Evolutionary conservation across 2,888 invertebrate species (phyloP).

Genomic region (Acronicta alni): DNA sequence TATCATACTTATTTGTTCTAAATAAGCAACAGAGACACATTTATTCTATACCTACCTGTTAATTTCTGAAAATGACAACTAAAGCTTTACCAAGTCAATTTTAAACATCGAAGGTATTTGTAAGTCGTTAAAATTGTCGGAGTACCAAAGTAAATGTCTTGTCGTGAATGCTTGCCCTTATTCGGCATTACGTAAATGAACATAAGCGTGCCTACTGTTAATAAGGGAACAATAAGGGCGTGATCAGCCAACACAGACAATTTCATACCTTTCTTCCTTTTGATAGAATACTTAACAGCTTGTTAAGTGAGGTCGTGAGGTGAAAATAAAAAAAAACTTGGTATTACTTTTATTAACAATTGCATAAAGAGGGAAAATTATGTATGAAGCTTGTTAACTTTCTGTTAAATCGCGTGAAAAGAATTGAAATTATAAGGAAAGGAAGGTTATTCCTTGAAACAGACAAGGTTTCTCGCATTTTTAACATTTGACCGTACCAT

Average conservation of each 20-base stretch:
- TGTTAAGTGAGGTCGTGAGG: slow-evolving; percentile 63
- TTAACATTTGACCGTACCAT: not conserved
- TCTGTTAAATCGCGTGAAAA: slow-evolving; percentile 37
- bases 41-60: too few relatives aligned
- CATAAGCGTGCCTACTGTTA: slow-evolving; percentile 45
- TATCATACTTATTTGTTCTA: too few relatives aligned
- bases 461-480: not conserved
- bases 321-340: slow-evolving; percentile 45
- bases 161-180: slow-evolving; percentile 33
- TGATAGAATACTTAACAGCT: slow-evolving; percentile 69
- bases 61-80: not conserved
- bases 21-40: too few relatives aligned
- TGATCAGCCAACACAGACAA: slow-evolving; percentile 46
- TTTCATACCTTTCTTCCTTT: slow-evolving; percentile 56
- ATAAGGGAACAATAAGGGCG: slow-evolving; percentile 53
- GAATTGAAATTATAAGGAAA: slow-evolving; percentile 12
- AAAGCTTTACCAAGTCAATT: not conserved
- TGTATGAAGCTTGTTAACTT: slow-evolving; percentile 48
- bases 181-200: slow-evolving; percentile 21
- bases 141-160: slow-evolving; percentile 1
- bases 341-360: slow-evolving; percentile 28
- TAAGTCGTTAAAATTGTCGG: not conserved
- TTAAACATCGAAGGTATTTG: not conserved
- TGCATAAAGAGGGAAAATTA: slow-evolving; percentile 31
- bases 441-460: slow-evolving; percentile 17